These are phyloP conservation scores for Chymomyza amoena DNA, from an alignment of 2,888 invertebrate genomes.

Conservation along the genomic window DNA sequence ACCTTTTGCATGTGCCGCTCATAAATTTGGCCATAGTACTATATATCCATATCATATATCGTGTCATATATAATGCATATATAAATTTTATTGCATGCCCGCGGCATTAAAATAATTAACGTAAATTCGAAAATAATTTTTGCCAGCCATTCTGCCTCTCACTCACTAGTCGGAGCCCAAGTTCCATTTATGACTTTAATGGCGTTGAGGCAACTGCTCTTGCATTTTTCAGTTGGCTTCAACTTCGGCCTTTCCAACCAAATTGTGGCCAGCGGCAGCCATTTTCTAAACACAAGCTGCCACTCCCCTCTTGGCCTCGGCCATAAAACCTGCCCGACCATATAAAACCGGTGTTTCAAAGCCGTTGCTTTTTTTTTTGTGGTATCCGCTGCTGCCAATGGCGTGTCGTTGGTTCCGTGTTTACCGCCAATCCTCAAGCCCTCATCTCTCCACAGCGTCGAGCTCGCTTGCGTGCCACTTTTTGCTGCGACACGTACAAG, in stretches of 20 bases:
- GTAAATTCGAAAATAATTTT: constrained; percentile 69
- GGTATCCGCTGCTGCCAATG: constrained; percentile 47
- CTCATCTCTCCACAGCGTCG: background rate
- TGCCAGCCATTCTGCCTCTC: constrained; percentile 9
- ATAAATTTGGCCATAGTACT: constrained; percentile 30
- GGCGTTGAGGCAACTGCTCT: constrained; percentile 36
- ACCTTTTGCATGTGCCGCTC: constrained; percentile 23
- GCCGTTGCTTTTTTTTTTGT: constrained; percentile 18
- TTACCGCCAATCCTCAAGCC: constrained; percentile 28
- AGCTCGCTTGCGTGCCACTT: constrained; percentile 56
- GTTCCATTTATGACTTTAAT: constrained; percentile 65
- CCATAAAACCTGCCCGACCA: constrained; percentile 35
- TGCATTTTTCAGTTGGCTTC: constrained; percentile 9
- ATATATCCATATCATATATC: constrained; percentile 31
- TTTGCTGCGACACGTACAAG: constrained; percentile 59
- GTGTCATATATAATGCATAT: constrained; percentile 28
- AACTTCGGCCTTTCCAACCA: constrained; percentile 22
- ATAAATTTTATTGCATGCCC: constrained; percentile 66
- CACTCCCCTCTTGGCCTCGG: constrained; percentile 7
- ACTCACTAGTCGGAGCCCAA: background rate
- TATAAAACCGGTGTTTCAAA: constrained; percentile 11
- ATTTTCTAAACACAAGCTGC: constrained; percentile 45
- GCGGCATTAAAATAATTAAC: constrained; percentile 64
- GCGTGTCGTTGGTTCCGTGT: constrained; percentile 38
- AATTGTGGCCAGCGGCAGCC: constrained; percentile 53